Conservation (phyloP, 2,113 vertebrate genomes). For the Sterrhoptilus dennistouni region DNA sequence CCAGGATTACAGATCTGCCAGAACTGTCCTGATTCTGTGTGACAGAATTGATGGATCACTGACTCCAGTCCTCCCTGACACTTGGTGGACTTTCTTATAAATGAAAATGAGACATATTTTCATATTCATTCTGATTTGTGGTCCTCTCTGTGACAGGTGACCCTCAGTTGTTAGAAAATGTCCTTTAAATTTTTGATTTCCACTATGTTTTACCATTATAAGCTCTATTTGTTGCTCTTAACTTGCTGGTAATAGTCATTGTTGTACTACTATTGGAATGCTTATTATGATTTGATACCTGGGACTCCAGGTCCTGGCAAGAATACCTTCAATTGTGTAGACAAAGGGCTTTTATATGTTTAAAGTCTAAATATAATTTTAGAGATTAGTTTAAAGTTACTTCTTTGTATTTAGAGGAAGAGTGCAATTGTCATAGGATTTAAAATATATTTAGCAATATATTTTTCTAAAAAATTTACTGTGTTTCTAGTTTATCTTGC, state of each 20-base stretch:
- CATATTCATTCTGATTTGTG: not conserved
- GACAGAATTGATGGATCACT: not conserved
- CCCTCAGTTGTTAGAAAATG: not conserved
- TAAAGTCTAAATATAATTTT: not conserved
- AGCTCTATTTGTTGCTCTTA: not conserved
- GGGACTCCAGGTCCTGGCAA: not conserved
- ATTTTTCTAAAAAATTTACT: not conserved
- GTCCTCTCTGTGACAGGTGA: not conserved
- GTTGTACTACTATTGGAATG: not conserved
- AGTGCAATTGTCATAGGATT: not conserved
- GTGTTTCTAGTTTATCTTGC: not conserved
- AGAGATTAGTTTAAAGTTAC: not conserved
- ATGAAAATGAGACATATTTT: not conserved
- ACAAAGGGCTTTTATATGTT: not conserved
- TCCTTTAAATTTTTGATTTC: not conserved
- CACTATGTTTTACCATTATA: not conserved
- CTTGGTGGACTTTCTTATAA: not conserved
- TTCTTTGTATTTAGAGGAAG: not conserved
- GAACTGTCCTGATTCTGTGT: not conserved
- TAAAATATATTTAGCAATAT: not conserved
- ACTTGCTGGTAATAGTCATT: not conserved
- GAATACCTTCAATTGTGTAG: not conserved
- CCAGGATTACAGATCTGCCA: not conserved
- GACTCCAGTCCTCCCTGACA: not conserved
- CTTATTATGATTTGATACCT: not conserved